Base-by-base conservation (phyloP, 1,140 invertebrate species). In the Zaprionus nigranus region DNA sequence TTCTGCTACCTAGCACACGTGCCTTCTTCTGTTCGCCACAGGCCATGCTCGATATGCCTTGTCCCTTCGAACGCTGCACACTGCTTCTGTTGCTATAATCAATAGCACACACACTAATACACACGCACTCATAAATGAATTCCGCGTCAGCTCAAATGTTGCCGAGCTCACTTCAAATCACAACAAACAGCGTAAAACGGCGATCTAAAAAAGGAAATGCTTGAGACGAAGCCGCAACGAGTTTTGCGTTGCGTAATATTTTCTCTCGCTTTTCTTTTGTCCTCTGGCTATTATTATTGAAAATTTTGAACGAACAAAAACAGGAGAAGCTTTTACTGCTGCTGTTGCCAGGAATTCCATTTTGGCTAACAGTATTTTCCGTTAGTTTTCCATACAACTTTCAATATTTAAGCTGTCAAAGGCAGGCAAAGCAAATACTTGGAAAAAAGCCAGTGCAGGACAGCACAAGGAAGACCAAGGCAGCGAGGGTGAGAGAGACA, bases 341-440 rank as follows among this genome's bases (percentile, higher is more conserved):
- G 65, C 64, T 49, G 65, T 61, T 56, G 69, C 62, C 58, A 58
- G 83, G 73, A 86, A 83, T 83, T 88, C 76, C 83, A 87, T 82
- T 83, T 83, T 24, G 69, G 64, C 49, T 49, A 20, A 56, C 73
- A 73, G 73, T 75, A 81, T 81, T 81, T 84, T 62, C 51, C 24
- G 34, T 57, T 64, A 77, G 71, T 65, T 68, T 74, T 30, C 63
- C 60, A 57, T 49, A 34, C 17, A 22, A 40, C 22, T 82, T 65
- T 78, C 80, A 78, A 87, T 82, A 87, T 82, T 86, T 87, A 64
- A 67, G 68, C 68, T 87, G 84, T 83, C 80, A 81, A 78, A 78
- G 38, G 59, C 63, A 71, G 57, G 58, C 75, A 75, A 79, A 43
- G 51, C 56, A 75, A 72, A 75, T 62, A 80, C 40, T 46, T 40